A percentile compares a stretch with the other conserved stretches of the same genome.
phyloP scores from a whole-genome alignment of 2,113 vertebrate species.

The Tachysurus fulvidraco region DNA sequence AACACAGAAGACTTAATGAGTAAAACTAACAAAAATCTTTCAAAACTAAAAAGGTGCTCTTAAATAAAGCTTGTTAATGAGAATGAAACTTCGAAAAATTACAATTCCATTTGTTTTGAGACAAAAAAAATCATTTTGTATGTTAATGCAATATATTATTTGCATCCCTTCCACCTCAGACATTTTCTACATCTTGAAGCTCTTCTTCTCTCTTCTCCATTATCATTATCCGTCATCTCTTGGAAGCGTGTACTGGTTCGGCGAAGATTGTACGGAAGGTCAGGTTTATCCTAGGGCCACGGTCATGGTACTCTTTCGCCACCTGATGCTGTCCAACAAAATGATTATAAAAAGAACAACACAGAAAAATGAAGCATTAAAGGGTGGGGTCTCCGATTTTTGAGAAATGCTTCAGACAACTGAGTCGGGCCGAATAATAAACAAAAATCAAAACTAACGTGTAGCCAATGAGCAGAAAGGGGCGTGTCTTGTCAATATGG shows the following conservation, averaged over 20 bases:
- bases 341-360: background rate
- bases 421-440: too few species aligned
- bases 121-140: background rate
- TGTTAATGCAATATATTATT: background rate
- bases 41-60: background rate
- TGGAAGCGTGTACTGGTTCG: slow-evolving; percentile 60
- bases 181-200: background rate
- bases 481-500: too few species aligned
- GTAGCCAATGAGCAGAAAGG: too few species aligned
- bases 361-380: background rate
- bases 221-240: slow-evolving; percentile 19
- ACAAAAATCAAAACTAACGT: too few species aligned
- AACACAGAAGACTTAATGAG: background rate
- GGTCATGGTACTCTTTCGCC: slow-evolving; percentile 93
- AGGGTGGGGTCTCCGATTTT: too few species aligned
- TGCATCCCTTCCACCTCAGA: background rate
- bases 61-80: too few species aligned
- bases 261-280: slow-evolving; percentile 88
- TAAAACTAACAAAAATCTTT: background rate
- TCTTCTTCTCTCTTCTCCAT: background rate
- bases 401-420: too few species aligned
- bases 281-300: slow-evolving; percentile 86
- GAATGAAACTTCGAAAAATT: too few species aligned
- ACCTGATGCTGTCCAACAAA: slow-evolving; percentile 82
- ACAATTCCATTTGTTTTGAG: background rate